phyloP scores from a whole-genome alignment of 2,888 invertebrate genomes.

The Galerucella calmariensis region DNA sequence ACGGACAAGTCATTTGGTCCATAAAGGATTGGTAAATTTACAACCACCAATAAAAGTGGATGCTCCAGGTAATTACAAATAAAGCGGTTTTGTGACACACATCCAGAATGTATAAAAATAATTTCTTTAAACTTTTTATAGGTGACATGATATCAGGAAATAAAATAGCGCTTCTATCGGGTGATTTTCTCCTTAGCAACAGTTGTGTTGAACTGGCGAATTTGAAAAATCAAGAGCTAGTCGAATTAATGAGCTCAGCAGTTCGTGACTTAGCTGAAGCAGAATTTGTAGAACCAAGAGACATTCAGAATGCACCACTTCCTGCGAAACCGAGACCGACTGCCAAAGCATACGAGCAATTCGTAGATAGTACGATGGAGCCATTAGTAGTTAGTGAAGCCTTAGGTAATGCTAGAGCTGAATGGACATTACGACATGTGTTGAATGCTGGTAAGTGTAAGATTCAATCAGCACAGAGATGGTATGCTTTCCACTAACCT shows the following conservation, averaged over 20 bases:
- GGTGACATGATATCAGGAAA: conserved; percentile 94
- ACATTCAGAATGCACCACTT: conserved; percentile 85
- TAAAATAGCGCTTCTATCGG: conserved; percentile 92
- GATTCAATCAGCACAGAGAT: too few species aligned
- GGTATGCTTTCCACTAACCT: too few species aligned
- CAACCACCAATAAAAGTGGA: conserved; percentile 63
- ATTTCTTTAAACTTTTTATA: conserved; percentile 43
- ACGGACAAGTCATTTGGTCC: conserved; percentile 90
- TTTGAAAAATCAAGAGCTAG: conserved; percentile 82
- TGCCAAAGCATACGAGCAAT: conserved; percentile 52
- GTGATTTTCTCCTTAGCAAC: conserved; percentile 88
- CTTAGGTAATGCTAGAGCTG: conserved; percentile 76
- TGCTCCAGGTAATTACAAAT: conserved; percentile 37
- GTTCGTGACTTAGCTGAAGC: conserved; percentile 90
- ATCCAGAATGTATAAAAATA: too few species aligned
- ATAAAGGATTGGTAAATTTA: conserved; percentile 83
- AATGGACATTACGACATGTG: conserved; percentile 85
- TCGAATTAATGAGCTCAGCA: conserved; percentile 89
- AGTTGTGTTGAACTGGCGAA: conserved; percentile 89
- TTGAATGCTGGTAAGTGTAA: conserved; percentile 74
- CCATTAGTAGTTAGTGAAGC: conserved; percentile 61
- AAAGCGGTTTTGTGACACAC: neutral
- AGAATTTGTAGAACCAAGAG: conserved; percentile 87
- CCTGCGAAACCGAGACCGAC: conserved; percentile 73
- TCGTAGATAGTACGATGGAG: conserved; percentile 57